A percentile compares a stretch with the other conserved stretches of the same genome.
These are phyloP conservation scores for Crotophaga sulcirostris DNA, from an alignment of 2,113 vertebrate species.

Conservation along the genomic window DNA sequence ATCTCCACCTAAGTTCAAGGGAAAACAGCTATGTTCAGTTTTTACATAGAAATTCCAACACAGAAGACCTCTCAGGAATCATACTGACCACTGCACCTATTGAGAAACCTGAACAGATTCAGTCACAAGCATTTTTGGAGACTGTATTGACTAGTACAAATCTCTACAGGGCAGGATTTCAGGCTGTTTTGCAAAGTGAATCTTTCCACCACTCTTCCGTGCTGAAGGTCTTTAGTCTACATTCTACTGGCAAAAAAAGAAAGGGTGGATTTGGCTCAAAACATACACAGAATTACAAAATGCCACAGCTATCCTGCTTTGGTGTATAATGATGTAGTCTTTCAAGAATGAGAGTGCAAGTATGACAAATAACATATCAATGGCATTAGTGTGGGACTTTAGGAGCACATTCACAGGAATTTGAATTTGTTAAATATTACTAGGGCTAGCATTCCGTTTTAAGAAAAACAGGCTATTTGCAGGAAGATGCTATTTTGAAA, in stretches of 20 bases:
- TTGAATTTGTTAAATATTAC: not conserved
- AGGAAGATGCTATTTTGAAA: slow-evolving; percentile 13
- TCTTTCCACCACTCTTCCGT: not conserved
- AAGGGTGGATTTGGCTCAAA: not conserved
- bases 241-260: not conserved
- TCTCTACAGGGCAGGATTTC: not conserved
- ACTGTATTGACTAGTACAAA: not conserved
- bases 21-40: not conserved
- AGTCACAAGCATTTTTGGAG: not conserved
- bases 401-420: not conserved
- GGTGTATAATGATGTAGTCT: not conserved
- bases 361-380: slow-evolving; percentile 49
- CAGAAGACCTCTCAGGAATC: not conserved
- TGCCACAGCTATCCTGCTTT: not conserved
- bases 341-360: slow-evolving; percentile 3
- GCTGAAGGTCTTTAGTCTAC: not conserved
- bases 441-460: not conserved
- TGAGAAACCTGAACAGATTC: not conserved
- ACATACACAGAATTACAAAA: slow-evolving; percentile 6
- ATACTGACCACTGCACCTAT: not conserved
- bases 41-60: not conserved
- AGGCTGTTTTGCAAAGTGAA: not conserved
- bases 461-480: not conserved
- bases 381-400: not conserved
- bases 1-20: not conserved